A percentile compares a stretch with the other conserved stretches of the same genome.
phyloP scores from a whole-genome alignment of 2,113 vertebrate genomes.

The Myotis lucifugus region DNA sequence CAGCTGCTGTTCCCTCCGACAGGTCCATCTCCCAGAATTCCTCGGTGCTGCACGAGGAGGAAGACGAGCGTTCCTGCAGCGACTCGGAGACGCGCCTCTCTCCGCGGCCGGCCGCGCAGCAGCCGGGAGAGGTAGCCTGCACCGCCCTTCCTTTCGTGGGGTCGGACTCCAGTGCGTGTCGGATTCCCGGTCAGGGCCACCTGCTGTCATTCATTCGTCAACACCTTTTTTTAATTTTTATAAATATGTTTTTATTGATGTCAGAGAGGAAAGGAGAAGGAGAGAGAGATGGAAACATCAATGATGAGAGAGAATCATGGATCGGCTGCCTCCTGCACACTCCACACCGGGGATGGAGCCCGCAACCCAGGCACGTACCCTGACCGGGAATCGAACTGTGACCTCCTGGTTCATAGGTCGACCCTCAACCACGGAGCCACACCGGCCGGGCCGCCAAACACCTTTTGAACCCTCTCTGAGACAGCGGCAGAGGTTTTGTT shows the following conservation, averaged over 20 bases:
- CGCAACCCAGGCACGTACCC: too few species aligned
- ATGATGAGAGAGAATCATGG: too few species aligned
- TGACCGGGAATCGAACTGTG: too few species aligned
- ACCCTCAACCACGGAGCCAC: too few species aligned
- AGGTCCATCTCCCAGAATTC: slow-evolving; percentile 96
- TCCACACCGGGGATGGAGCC: too few species aligned
- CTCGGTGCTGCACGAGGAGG: slow-evolving; percentile 94
- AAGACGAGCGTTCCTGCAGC: slow-evolving; percentile 93
- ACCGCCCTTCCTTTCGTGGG: not conserved
- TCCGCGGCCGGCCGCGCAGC: slow-evolving; percentile 86
- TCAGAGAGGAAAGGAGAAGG: too few species aligned
- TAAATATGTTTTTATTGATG: too few species aligned
- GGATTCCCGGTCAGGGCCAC: fast-evolving
- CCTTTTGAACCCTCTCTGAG: not conserved
- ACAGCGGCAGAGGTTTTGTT: not conserved
- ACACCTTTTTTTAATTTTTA: too few species aligned
- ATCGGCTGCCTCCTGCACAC: too few species aligned
- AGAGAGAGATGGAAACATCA: too few species aligned
- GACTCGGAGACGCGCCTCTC: slow-evolving; percentile 89
- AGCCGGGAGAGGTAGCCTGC: slow-evolving; percentile 85
- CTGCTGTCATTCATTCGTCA: not conserved
- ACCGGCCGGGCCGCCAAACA: not conserved
- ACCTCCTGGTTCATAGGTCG: too few species aligned
- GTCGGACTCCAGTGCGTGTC: not conserved
- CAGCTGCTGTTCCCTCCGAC: not conserved